Percentiles rank a stretch among this genome's conserved stretches.
phyloP scores from a whole-genome alignment of 2,113 vertebrate species.

The Clupea harengus region DNA sequence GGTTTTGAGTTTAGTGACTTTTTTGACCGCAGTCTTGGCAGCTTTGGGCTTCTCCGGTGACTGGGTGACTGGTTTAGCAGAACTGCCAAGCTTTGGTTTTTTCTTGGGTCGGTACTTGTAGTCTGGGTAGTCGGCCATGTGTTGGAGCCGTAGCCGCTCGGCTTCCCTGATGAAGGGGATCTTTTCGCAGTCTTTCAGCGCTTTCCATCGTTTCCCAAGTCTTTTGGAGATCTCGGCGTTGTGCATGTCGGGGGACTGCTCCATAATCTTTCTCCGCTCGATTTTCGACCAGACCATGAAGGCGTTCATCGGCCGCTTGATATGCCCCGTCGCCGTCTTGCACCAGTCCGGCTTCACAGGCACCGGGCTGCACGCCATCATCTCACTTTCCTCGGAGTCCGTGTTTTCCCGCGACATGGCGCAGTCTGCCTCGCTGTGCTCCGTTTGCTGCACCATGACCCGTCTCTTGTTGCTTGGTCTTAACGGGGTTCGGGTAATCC shows the following conservation, averaged over 20 bases:
- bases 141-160: constrained; percentile 91
- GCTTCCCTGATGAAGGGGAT: constrained; percentile 94
- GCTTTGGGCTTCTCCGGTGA: constrained; percentile 82
- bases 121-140: constrained; percentile 98
- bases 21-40: constrained; percentile 75
- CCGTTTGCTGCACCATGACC: constrained; percentile 84
- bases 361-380: constrained; percentile 80
- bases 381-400: constrained; percentile 81
- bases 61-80: constrained; percentile 72
- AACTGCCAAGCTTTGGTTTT: constrained; percentile 85
- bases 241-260: constrained; percentile 91
- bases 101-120: constrained; percentile 98
- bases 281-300: constrained; percentile 99
- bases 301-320: constrained; percentile 96
- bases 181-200: constrained; percentile 90
- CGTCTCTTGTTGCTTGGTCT: constrained; percentile 21
- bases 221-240: constrained; percentile 98
- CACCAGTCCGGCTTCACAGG: constrained; percentile 89
- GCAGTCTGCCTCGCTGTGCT: constrained; percentile 71
- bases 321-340: constrained; percentile 88
- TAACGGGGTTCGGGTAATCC: background rate
- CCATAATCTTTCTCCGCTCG: constrained; percentile 94
- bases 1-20: constrained; percentile 74
- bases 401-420: constrained; percentile 79
- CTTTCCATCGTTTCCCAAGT: constrained; percentile 93